Conservation (phyloP, 2,888 invertebrate species). For the Platycnemis pennipes region DNA sequence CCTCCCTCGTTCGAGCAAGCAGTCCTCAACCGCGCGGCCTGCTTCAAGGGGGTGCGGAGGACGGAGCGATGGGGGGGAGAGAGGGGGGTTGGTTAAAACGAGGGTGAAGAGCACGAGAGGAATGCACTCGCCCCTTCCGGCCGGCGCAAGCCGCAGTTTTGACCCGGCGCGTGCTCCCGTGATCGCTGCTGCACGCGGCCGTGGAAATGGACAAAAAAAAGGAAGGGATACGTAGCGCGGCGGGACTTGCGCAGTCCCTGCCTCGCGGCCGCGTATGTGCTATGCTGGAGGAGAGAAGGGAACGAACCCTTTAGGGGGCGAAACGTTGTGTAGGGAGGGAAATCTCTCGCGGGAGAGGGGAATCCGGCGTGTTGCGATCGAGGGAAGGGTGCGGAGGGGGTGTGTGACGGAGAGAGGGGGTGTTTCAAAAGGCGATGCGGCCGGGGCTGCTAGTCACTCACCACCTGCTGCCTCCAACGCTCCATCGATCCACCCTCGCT, state of each 20-base stretch:
- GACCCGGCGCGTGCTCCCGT: background rate
- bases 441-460: conserved; percentile 65
- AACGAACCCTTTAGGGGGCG: background rate
- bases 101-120: background rate
- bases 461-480: conserved; percentile 67
- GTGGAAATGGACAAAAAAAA: no score
- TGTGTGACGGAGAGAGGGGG: background rate
- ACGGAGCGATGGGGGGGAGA: background rate
- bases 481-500: conserved; percentile 40
- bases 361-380: background rate
- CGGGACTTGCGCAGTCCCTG: background rate
- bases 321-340: background rate
- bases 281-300: background rate
- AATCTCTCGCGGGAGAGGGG: background rate
- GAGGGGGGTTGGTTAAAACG: background rate
- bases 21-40: background rate
- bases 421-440: background rate
- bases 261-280: background rate
- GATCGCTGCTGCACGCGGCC: background rate
- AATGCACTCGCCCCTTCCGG: background rate
- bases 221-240: no score
- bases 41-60: background rate
- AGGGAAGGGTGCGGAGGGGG: background rate
- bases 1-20: background rate
- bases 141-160: background rate